Evolutionary conservation across 1,140 invertebrate genomes (phyloP).

Genomic region (Artemia franciscana): DNA sequence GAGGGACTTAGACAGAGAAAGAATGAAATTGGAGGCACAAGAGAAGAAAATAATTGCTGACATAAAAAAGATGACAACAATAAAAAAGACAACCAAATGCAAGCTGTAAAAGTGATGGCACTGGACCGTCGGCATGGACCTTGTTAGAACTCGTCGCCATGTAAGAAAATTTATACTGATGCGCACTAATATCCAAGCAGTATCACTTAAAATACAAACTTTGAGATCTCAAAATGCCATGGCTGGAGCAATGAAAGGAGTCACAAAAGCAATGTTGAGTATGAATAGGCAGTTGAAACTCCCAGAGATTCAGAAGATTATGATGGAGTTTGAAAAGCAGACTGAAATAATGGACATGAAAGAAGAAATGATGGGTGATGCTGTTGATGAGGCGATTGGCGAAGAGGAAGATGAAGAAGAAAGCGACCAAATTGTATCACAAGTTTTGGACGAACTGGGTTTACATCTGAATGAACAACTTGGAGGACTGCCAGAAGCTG

Average conservation of each 20-base stretch:
- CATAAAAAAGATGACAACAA: constrained; percentile 96
- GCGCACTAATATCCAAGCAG: constrained; percentile 98
- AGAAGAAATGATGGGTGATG: constrained; percentile 99
- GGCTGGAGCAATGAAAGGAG: constrained; percentile 98
- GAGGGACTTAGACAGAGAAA: constrained; percentile 84
- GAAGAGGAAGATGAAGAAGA: constrained; percentile 96
- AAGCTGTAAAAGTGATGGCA: constrained; percentile 99
- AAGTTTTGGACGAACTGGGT: constrained; percentile 90
- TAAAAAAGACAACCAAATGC: constrained; percentile 99
- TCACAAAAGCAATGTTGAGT: constrained; percentile 89
- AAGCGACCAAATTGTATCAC: constrained; percentile 68
- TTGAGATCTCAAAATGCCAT: constrained; percentile 95
- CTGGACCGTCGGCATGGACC: no score
- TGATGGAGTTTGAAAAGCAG: constrained; percentile 98
- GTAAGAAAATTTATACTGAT: constrained; percentile 98
- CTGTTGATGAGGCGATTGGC: constrained; percentile 97
- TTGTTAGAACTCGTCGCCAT: constrained; percentile 82
- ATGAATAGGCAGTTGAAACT: constrained; percentile 97
- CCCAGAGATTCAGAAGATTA: constrained; percentile 96
- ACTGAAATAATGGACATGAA: constrained; percentile 99
- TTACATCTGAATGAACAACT: constrained; percentile 75
- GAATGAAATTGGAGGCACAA: constrained; percentile 86
- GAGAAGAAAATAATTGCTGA: constrained; percentile 97
- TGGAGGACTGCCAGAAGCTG: constrained; percentile 54
- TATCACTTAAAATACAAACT: constrained; percentile 94